phyloP scores from a whole-genome alignment of 2,888 invertebrate genomes.

The Argyresthia albistria region DNA sequence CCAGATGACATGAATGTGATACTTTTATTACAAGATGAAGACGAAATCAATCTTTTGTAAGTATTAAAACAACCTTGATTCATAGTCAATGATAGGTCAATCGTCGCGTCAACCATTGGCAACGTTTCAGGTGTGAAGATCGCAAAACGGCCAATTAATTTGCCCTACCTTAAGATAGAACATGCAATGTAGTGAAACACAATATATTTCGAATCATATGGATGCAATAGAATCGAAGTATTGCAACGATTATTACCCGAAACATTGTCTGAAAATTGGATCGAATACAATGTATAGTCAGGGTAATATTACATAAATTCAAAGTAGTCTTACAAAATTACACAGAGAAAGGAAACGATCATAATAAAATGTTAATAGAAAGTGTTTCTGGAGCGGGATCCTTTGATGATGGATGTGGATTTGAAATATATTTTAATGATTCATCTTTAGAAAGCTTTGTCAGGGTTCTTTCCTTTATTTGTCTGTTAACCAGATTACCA shows the following conservation, averaged over 20 bases:
- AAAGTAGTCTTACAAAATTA: not conserved
- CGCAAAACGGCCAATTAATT: not conserved
- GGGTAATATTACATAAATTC: not conserved
- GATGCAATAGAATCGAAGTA: not conserved
- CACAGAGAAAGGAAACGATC: not conserved
- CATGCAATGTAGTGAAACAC: not conserved
- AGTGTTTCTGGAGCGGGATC: conserved; percentile 38
- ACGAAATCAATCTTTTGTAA: too few species aligned
- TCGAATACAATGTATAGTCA: not conserved
- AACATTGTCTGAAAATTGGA: not conserved
- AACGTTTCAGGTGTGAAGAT: not conserved
- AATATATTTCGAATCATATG: not conserved
- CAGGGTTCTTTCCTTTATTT: too few species aligned
- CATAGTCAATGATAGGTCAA: too few species aligned
- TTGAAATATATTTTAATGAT: too few species aligned
- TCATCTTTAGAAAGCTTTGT: too few species aligned
- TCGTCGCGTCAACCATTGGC: not conserved
- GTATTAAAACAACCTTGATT: too few species aligned
- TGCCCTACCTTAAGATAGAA: not conserved
- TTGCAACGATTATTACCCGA: not conserved
- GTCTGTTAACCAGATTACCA: too few species aligned
- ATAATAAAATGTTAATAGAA: conserved; percentile 47
- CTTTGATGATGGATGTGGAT: not conserved
- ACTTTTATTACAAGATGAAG: too few species aligned
- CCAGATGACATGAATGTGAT: too few species aligned